Evolutionary conservation across 2,797 vertebrate genomes (phyloP).

Genomic region (Emys orbicularis): DNA sequence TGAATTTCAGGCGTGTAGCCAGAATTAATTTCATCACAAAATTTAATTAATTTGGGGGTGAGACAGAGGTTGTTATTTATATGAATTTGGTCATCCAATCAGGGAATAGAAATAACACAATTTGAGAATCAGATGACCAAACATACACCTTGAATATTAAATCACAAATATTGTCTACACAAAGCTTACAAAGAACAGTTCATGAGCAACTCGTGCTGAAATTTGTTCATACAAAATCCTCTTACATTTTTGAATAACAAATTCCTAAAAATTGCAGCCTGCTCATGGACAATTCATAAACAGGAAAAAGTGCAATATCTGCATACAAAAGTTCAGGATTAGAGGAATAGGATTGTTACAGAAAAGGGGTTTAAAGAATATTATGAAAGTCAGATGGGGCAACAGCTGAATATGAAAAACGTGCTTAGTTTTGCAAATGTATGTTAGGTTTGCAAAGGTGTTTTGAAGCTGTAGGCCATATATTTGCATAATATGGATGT

Average conservation of each 20-base stretch:
- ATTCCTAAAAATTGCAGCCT: not conserved
- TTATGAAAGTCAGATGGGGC: not conserved
- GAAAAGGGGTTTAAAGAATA: not conserved
- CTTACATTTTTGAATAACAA: not conserved
- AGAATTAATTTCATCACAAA: not conserved
- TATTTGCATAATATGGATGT: rapidly evolving
- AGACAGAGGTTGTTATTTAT: not conserved
- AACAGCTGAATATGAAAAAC: not conserved
- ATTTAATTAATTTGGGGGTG: not conserved
- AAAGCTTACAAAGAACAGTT: not conserved
- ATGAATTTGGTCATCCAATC: not conserved
- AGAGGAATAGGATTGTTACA: not conserved
- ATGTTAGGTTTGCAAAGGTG: not conserved
- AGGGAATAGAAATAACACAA: not conserved
- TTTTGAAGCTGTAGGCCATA: not conserved
- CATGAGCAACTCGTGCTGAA: not conserved
- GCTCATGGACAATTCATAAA: not conserved
- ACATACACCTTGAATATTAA: not conserved
- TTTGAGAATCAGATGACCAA: not conserved
- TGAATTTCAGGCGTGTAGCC: not conserved
- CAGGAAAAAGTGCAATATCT: not conserved
- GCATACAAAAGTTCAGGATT: not conserved
- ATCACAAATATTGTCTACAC: not conserved
- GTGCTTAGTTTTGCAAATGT: not conserved
- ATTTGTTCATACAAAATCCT: not conserved